phyloP scores from a whole-genome alignment of 2,797 vertebrate genomes.

The Agapornis canus region DNA sequence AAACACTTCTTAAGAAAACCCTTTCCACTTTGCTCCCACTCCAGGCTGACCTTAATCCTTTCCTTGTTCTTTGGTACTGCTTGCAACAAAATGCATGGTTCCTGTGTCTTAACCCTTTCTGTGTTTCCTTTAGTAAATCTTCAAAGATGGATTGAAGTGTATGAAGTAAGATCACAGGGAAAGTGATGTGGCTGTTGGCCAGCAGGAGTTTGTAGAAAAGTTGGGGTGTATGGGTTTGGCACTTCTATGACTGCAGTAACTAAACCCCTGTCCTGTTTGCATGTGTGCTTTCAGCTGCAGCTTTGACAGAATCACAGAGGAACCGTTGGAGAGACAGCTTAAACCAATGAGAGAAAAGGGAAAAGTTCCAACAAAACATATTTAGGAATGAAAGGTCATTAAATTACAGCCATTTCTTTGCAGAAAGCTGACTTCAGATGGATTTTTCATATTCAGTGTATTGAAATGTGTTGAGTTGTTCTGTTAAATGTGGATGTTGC shows the following conservation, averaged over 20 bases:
- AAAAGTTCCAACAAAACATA: background rate
- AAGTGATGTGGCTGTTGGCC: background rate
- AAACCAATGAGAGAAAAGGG: background rate
- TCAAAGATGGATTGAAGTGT: background rate
- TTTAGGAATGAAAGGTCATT: background rate
- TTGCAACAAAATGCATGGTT: background rate
- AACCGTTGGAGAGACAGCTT: background rate
- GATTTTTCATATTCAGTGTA: background rate
- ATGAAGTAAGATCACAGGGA: background rate
- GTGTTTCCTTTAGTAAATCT: background rate
- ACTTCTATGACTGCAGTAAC: background rate
- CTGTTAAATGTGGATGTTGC: background rate
- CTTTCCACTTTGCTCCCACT: background rate
- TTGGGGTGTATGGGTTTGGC: background rate
- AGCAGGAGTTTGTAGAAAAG: background rate
- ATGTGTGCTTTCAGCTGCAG: background rate
- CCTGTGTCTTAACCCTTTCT: background rate
- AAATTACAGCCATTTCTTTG: background rate
- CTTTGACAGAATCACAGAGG: background rate
- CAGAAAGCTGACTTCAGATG: background rate
- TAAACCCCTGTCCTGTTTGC: background rate
- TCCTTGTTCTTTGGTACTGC: background rate
- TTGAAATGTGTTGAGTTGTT: background rate
- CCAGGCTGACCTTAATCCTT: fast-evolving
- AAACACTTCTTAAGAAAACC: background rate